phyloP scores from a whole-genome alignment of 2,113 vertebrate genomes.

The Amazona vittata region DNA sequence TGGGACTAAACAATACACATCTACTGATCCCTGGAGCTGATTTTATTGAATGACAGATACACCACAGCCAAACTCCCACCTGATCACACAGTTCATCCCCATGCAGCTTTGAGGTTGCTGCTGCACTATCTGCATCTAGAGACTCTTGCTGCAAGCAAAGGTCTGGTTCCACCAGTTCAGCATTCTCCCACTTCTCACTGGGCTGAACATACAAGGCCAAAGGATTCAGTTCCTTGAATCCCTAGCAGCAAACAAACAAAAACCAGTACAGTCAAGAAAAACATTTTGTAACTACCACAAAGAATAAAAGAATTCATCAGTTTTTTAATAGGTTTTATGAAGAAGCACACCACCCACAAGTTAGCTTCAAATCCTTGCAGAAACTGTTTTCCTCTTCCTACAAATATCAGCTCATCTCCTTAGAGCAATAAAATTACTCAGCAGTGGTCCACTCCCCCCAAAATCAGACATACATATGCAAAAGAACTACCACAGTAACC shows the following conservation, averaged over 20 bases:
- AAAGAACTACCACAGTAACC: neutral
- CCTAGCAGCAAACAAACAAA: slow-evolving; percentile 51
- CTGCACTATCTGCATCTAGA: neutral
- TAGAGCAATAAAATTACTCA: neutral
- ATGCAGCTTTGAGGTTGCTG: neutral
- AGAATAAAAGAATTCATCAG: neutral
- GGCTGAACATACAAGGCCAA: slow-evolving; percentile 80
- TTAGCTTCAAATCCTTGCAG: neutral
- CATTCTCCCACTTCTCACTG: neutral
- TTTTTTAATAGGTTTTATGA: neutral
- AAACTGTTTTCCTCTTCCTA: neutral
- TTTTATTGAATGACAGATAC: neutral
- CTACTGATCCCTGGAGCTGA: neutral
- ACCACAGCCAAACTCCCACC: neutral
- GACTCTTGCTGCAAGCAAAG: neutral
- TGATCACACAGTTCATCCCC: neutral
- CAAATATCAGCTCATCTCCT: neutral
- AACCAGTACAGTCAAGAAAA: neutral
- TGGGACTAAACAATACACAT: rapidly evolving
- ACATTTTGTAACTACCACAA: neutral
- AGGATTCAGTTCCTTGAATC: slow-evolving; percentile 76
- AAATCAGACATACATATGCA: neutral
- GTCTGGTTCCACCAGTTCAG: neutral
- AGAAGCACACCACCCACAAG: neutral
- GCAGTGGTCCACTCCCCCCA: neutral